Evolutionary conservation across 2,888 invertebrate species (phyloP), one percentile per base, ranked within the genome.

Genomic region (Glaucopsyche alexis): DNA sequence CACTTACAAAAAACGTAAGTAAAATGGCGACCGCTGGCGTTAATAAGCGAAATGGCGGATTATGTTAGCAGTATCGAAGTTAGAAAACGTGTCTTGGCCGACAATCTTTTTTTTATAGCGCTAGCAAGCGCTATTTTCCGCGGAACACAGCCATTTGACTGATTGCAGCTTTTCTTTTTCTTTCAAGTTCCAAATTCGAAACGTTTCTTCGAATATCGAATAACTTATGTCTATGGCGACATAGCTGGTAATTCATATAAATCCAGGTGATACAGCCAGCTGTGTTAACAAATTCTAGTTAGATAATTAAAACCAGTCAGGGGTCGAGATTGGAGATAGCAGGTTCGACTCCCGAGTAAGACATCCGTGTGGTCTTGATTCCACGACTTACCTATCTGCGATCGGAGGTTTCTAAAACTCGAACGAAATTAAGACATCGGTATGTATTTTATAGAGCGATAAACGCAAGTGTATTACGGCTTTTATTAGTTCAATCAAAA

Each of bases 301-400:
- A 76, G 78, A 78, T 80, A 80, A 82, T 84, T 82, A 82, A 81
- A 81, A 80, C 78, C 79, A 79, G 78, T 79, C 78, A 77, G 76
- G 76, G 79, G 74, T 77, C 78, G 79, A 89, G 90, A 90, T 91
- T 79, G 75, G 60, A 87, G 90, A 91, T 91, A 90, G 81, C 75
- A 79, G 78, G 81, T 83, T 84, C 82, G 83, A 80, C 80, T 83
- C 83, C 85, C 82, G 86, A 88, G 86, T 88, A 85, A 89, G 87
- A 82, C 85, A 83, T 83, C 87, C 80, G 88, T 90, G 91, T 89
- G 90, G 90, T 90, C 90, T 81, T 82, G 80, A 80, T 83, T 84
- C 84, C 87, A 83, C 84, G 84, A 84, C 82, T 81, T 78, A 72
- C 78, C 77, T 88, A 88, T 88, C 88, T 81, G 84, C 86, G 80